phyloP scores from a whole-genome alignment of 2,888 invertebrate genomes.

The Diaperis boleti region DNA sequence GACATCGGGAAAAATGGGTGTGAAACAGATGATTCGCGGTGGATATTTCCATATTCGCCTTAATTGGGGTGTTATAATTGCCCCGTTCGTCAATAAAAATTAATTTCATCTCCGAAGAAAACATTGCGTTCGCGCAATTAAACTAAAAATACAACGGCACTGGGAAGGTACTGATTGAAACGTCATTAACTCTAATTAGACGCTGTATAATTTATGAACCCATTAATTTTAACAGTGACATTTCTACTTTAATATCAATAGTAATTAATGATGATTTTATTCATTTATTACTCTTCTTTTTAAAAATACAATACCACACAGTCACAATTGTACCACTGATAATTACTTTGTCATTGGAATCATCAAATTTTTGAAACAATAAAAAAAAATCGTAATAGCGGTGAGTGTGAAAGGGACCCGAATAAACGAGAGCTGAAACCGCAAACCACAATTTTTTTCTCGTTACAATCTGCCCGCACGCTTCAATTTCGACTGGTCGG shows the following conservation, averaged over 20 bases:
- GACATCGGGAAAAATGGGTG: not conserved
- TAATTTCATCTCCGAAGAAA: slow-evolving; percentile 32
- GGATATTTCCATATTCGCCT: slow-evolving; percentile 32
- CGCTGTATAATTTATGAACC: slow-evolving; percentile 47
- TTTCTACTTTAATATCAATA: slow-evolving; percentile 47
- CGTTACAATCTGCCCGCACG: slow-evolving; percentile 20
- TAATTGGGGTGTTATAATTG: slow-evolving; percentile 38
- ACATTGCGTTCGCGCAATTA: slow-evolving; percentile 33
- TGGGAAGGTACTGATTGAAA: slow-evolving; percentile 47
- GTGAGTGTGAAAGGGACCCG: slow-evolving; percentile 34
- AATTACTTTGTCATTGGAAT: slow-evolving; percentile 15
- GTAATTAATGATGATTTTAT: slow-evolving; percentile 49
- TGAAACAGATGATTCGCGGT: not conserved
- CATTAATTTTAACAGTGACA: slow-evolving; percentile 48
- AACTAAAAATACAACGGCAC: slow-evolving; percentile 37
- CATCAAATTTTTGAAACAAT: slow-evolving; percentile 11
- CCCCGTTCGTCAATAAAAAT: slow-evolving; percentile 23
- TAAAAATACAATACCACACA: slow-evolving; percentile 31
- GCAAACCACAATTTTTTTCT: slow-evolving; percentile 35
- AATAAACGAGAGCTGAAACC: slow-evolving; percentile 20
- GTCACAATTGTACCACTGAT: slow-evolving; percentile 8
- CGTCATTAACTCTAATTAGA: slow-evolving; percentile 50
- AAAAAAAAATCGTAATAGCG: slow-evolving; percentile 26
- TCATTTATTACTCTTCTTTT: slow-evolving; percentile 37
- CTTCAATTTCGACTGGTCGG: slow-evolving; percentile 37